Evolutionary conservation across 1,140 invertebrate genomes (phyloP).

Genomic region (Charaxes varanes): DNA sequence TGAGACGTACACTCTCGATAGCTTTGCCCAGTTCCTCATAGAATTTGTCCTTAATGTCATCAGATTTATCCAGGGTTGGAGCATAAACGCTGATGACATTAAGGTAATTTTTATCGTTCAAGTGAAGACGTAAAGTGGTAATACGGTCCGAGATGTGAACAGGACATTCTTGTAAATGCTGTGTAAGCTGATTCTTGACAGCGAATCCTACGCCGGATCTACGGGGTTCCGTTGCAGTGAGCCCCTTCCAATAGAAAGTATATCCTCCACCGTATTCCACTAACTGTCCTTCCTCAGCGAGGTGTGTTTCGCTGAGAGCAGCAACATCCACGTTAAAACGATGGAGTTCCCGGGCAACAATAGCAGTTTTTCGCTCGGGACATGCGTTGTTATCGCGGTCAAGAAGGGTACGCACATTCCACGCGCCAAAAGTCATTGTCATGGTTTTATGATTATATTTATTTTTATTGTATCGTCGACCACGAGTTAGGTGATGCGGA

Average conservation of each 20-base stretch:
- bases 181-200: neutral
- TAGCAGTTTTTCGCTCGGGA: no score
- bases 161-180: neutral
- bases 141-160: constrained; percentile 4
- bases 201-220: constrained; percentile 3
- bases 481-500: constrained; percentile 14
- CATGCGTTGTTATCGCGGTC: neutral
- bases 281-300: constrained; percentile 2
- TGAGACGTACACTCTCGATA: neutral
- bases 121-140: constrained; percentile 2
- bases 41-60: no score
- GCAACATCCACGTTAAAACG: constrained; percentile 3
- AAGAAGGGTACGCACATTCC: constrained; percentile 1
- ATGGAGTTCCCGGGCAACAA: no score
- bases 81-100: constrained; percentile 6
- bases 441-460: constrained; percentile 10
- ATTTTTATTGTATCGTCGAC: constrained; percentile 16
- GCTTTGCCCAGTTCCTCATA: neutral
- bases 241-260: constrained; percentile 8
- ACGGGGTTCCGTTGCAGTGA: neutral
- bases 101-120: constrained; percentile 1
- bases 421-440: constrained; percentile 14
- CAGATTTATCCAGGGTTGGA: no score
- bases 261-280: neutral
- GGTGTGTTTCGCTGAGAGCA: constrained; percentile 9